Evolutionary conservation across 2,888 invertebrate species (phyloP), one percentile per base, ranked within the genome.

Genomic region (Caenorhabditis angaria): DNA sequence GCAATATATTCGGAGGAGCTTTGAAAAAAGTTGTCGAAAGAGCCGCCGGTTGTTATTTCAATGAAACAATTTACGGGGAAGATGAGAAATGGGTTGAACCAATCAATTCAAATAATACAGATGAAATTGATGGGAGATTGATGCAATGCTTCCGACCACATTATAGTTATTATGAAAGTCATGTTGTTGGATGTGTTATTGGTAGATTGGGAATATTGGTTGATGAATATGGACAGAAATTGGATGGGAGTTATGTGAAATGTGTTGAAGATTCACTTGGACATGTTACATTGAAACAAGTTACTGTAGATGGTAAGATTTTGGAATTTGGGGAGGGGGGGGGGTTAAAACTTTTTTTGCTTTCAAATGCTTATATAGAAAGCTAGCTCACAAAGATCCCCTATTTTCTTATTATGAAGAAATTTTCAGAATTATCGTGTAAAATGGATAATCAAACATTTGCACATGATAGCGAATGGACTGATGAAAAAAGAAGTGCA

Each of bases 111-210:
- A 62, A 58, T n/a, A 35, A 18, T 57, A 62, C 57, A 25, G 20
- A 51, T 5, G 55, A 61, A 0, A 66, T 66, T 25, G 64, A 61
- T 32, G 70, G 71, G 28, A 56, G 71, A 22, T 55, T 79, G 47
- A 80, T 78, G 80, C 74, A 81, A 63, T 81, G 81, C 63, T 81
- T 81, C 74, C 60, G 81, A 25, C 81, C 81, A 0, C 81, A 81
- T 61, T 77, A 77, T 62, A 70, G 71, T 51, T 80, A 78, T 65
- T 81, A 77, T 53, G 81, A 81, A 55, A 74, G 70, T 25, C 80
- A 81, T 50, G 71, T 81, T 47, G 72, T 81, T 25, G 81, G 80
- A 24, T 80, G 80, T 56, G 80, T 78, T 0, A 70, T 80, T 29
- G 77, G 76, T 24, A 64, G 56, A 10, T 61, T 78, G 18, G 80